Percentiles rank a stretch among this genome's conserved stretches.
Evolutionary conservation across 2,113 vertebrate species (phyloP).

Genomic region (Apteryx mantelli): DNA sequence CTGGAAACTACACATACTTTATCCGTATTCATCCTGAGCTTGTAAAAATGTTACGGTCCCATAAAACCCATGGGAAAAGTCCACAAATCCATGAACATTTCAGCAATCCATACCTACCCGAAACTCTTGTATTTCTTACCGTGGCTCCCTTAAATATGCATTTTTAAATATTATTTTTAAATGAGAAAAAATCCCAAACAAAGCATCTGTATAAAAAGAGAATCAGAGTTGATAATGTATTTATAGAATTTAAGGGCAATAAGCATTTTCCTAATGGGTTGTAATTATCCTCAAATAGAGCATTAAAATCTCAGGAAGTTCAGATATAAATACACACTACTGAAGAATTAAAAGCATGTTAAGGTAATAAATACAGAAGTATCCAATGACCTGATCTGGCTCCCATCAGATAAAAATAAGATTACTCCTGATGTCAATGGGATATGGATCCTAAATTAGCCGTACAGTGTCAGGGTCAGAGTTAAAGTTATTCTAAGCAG

Average conservation of each 20-base stretch:
- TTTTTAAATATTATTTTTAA: background rate
- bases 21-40: background rate
- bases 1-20: background rate
- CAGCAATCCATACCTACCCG: background rate
- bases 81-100: background rate
- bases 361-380: conserved; percentile 38
- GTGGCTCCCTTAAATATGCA: background rate
- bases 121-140: background rate
- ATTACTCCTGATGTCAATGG: background rate
- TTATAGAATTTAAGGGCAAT: conserved; percentile 1
- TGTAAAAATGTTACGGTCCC: background rate
- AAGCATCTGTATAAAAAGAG: background rate
- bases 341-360: background rate
- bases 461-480: background rate
- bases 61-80: background rate
- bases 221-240: background rate
- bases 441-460: background rate
- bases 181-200: background rate
- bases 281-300: conserved; percentile 22
- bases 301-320: conserved; percentile 6
- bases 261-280: background rate
- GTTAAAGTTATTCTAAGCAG: background rate
- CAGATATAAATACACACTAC: conserved; percentile 20
- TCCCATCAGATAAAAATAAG: background rate
- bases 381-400: conserved; percentile 23